Evolutionary conservation across 2,113 vertebrate genomes (phyloP), one percentile per base, ranked within the genome.

Genomic region (Todiramphus chloris): DNA sequence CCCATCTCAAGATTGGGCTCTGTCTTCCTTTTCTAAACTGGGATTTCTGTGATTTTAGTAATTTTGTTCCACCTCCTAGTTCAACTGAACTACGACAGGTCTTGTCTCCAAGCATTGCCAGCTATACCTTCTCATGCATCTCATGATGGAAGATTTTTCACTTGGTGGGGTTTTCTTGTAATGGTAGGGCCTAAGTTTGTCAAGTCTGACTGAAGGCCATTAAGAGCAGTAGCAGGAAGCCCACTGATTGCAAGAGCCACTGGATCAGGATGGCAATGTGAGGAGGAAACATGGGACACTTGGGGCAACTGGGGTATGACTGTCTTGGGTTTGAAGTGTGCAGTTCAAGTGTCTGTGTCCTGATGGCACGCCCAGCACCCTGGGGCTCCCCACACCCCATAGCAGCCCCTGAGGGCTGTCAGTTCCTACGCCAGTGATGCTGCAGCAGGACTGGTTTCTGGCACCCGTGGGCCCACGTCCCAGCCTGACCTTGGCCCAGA

Each of bases 41-140:
- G 17, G 17, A 10, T 83, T 94, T 90, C 39, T 95, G 55, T 91
- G 53, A 39, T 91, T 95, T 96, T 69, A 46, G 53, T 86, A 3
- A 55, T 82, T 75, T 25, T 82, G 6, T 90, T 92, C 30, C 18
- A 59, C 8, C n/a, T 80, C 27, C 37, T 78, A 17, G 31, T 91
- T 89, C 67, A 68, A n/a, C 77, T 89, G 64, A n/a, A 43, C 87
- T 74, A 7, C 25, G 51, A 48, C 39, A 86, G 80, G 23, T 30
- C 39, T 70, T 58, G 86, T 87, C 68, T 92, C 67, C 5, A 25
- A 79, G 67, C 15, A n/a, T 62, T 70, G 66, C 66, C 13, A 39
- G 84, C 60, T 43, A 35, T 48, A 37, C 11, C 81, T 64, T 83
- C 72, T 16, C 63, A 21, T 35, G 24, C 70, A 70, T 80, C 75